A percentile compares a stretch with the other conserved stretches of the same genome.
These are phyloP conservation scores for Drosophila pallidifrons DNA, from an alignment of 1,140 invertebrate species.

Conservation along the genomic window DNA sequence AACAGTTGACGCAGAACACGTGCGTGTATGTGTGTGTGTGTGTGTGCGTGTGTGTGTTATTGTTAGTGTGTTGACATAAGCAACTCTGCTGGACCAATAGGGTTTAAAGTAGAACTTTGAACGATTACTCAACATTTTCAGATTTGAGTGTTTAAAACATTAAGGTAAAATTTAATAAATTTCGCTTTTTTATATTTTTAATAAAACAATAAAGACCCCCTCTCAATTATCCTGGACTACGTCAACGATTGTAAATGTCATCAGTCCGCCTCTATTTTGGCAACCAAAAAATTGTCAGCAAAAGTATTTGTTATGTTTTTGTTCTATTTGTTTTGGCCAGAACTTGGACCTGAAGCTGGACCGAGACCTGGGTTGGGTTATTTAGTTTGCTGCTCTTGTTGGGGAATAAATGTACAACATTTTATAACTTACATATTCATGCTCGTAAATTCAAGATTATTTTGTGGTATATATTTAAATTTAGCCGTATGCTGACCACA, in stretches of 20 bases:
- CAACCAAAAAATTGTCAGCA: slow-evolving; percentile 47
- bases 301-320: slow-evolving; percentile 47
- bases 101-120: neutral
- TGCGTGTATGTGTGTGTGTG: slow-evolving; percentile 21
- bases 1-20: slow-evolving; percentile 49
- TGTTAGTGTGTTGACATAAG: slow-evolving; percentile 52
- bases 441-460: slow-evolving; percentile 79
- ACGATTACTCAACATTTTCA: neutral
- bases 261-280: slow-evolving; percentile 31
- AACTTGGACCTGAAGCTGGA: slow-evolving; percentile 2
- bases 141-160: slow-evolving; percentile 6
- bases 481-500: slow-evolving; percentile 41
- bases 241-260: slow-evolving; percentile 38
- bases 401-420: slow-evolving; percentile 75
- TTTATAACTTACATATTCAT: slow-evolving; percentile 65
- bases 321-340: slow-evolving; percentile 21
- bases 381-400: slow-evolving; percentile 57
- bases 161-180: neutral
- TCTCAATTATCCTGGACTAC: slow-evolving; percentile 11
- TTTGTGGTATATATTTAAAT: slow-evolving; percentile 73
- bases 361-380: slow-evolving; percentile 7
- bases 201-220: slow-evolving; percentile 5
- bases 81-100: slow-evolving; percentile 44
- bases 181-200: too few species aligned
- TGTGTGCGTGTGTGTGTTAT: slow-evolving; percentile 46